A percentile compares a stretch with the other conserved stretches of the same genome.
Conservation (phyloP, 2,797 vertebrate species). For the Crypturellus tataupa region DNA sequence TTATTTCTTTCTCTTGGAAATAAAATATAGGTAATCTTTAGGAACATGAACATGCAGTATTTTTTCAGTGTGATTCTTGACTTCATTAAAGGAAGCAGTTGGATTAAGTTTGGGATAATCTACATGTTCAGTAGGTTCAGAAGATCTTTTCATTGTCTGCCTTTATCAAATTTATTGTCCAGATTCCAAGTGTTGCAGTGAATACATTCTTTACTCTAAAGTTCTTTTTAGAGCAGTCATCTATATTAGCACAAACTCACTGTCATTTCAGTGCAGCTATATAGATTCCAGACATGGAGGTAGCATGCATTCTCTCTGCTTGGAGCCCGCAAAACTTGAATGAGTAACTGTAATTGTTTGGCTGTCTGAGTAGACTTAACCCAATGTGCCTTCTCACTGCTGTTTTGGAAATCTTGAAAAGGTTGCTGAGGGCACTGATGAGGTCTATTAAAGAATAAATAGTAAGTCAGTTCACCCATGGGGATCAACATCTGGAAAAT, state of each 20-base stretch:
- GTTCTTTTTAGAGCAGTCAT: background rate
- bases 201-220: background rate
- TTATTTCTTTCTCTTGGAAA: background rate
- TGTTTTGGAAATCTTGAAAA: background rate
- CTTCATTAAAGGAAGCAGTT: background rate
- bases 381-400: background rate
- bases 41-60: background rate
- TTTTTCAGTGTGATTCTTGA: background rate
- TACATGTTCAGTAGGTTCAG: background rate
- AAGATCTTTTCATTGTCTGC: background rate
- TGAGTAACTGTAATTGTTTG: background rate
- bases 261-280: background rate
- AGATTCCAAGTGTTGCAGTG: background rate
- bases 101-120: background rate
- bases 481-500: background rate
- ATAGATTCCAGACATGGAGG: background rate
- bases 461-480: accelerated
- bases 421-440: background rate
- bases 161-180: background rate
- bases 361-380: background rate
- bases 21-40: background rate
- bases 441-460: background rate
- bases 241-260: background rate
- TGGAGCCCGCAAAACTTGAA: background rate
- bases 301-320: background rate